These are phyloP conservation scores for Cinclus mexicanus DNA, from an alignment of 2,113 vertebrate genomes.

Conservation along the genomic window DNA sequence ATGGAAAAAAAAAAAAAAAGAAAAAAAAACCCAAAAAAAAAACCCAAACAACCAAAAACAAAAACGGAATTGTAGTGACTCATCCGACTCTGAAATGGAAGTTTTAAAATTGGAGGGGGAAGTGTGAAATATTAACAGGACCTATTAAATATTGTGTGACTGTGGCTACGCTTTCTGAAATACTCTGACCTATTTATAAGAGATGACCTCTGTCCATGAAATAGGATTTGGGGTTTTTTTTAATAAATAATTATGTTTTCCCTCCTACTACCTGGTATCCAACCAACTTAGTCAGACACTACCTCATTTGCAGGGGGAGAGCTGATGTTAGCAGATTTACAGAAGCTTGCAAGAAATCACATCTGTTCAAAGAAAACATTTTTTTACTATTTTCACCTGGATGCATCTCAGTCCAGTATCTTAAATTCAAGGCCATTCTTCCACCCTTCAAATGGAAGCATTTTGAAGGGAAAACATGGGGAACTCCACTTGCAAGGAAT, in stretches of 20 bases:
- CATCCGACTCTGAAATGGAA: neutral
- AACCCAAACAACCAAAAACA: neutral
- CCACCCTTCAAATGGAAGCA: neutral
- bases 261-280: neutral
- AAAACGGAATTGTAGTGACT: neutral
- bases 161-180: neutral
- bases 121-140: neutral
- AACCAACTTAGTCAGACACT: neutral
- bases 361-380: neutral
- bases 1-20: neutral
- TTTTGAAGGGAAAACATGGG: accelerated
- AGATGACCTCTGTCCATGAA: neutral
- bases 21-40: neutral
- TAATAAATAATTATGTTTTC: neutral
- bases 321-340: neutral
- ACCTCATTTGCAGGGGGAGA: neutral
- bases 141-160: neutral
- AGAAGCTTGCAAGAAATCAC: neutral
- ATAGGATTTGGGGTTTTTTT: neutral
- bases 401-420: neutral
- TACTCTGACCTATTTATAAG: neutral
- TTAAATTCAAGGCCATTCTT: neutral
- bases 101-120: neutral
- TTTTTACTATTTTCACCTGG: neutral
- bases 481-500: neutral